Conservation (phyloP, 2,113 vertebrate species). For the Aramus guarauna region DNA sequence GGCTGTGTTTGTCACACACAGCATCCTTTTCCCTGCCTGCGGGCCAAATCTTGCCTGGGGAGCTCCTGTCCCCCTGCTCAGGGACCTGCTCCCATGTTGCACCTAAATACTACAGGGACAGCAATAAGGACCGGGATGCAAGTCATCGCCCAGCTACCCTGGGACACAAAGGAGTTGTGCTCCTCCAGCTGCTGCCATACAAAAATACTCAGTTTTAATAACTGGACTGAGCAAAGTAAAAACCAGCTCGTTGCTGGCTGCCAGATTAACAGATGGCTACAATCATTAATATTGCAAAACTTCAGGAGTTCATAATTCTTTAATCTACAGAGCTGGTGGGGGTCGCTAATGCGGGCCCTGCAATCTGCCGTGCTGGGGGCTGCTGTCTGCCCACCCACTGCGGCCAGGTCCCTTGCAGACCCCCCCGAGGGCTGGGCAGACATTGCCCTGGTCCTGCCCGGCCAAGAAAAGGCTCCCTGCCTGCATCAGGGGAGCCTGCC, state of each 20-base stretch:
- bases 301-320: background rate
- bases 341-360: background rate
- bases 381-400: accelerated
- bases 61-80: background rate
- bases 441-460: accelerated
- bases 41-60: background rate
- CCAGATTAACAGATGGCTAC: conserved; percentile 38
- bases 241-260: background rate
- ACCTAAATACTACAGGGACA: accelerated
- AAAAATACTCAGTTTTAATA: background rate
- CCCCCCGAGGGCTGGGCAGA: background rate
- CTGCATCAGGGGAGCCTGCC: accelerated
- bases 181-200: background rate
- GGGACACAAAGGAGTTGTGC: accelerated
- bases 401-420: accelerated
- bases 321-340: background rate
- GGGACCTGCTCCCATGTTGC: accelerated
- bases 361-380: background rate
- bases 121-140: accelerated
- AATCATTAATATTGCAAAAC: conserved; percentile 37
- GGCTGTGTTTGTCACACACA: accelerated
- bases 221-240: background rate
- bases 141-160: accelerated
- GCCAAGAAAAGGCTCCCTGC: background rate
- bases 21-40: accelerated